phyloP scores from a whole-genome alignment of 2,888 invertebrate species.

The Encarsia formosa region DNA sequence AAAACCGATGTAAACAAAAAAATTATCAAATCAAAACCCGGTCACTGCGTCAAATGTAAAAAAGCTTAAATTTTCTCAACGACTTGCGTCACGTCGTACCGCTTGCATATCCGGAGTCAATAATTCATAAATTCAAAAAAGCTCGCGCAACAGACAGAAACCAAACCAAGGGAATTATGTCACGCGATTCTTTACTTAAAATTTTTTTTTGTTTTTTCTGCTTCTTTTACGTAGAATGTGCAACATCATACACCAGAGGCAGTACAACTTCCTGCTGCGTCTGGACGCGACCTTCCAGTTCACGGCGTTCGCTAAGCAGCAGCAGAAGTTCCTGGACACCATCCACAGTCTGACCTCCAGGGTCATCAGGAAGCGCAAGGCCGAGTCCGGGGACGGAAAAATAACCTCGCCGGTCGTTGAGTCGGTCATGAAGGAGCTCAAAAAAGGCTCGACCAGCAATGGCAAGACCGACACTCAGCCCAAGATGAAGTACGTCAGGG shows the following conservation, averaged over 20 bases:
- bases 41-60: too few relatives aligned
- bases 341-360: constrained; percentile 54
- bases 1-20: too few relatives aligned
- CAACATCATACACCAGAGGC: constrained; percentile 55
- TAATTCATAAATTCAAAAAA: neutral
- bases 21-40: too few relatives aligned
- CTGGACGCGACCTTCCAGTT: constrained; percentile 52
- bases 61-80: too few relatives aligned
- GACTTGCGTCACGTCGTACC: too few relatives aligned
- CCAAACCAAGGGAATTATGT: too few relatives aligned
- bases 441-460: constrained; percentile 19
- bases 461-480: constrained; percentile 40
- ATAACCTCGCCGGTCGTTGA: neutral
- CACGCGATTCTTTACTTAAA: too few relatives aligned
- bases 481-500: constrained; percentile 43
- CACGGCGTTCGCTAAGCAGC: constrained; percentile 50
- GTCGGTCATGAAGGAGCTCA: constrained; percentile 6
- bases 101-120: too few relatives aligned
- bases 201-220: constrained; percentile 22
- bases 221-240: constrained; percentile 51
- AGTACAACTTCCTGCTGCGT: constrained; percentile 53
- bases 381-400: constrained; percentile 29
- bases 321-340: constrained; percentile 49
- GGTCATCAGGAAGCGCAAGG: constrained; percentile 44
- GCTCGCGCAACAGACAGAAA: too few relatives aligned